Conservation (phyloP, 1,140 invertebrate species). For the Rhopalosiphum maidis region DNA sequence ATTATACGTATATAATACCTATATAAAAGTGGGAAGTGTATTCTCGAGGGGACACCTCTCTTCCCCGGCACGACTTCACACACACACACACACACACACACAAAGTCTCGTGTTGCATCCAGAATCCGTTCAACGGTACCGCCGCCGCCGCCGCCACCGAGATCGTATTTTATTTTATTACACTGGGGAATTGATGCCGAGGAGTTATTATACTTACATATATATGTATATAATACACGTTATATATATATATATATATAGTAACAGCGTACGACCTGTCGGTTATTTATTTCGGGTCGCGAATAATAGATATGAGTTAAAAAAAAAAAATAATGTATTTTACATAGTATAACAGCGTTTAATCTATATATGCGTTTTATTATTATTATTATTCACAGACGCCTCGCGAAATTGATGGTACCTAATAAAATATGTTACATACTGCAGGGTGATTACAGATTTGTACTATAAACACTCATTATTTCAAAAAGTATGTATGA, state of each 20-base stretch:
- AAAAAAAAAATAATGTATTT: background rate
- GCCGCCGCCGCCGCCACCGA: background rate
- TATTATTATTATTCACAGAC: background rate
- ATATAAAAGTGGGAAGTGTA: constrained; percentile 25
- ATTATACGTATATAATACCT: constrained; percentile 25
- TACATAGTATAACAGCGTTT: background rate
- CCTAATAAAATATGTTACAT: background rate
- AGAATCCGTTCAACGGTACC: constrained; percentile 51
- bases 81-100: background rate
- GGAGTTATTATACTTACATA: constrained; percentile 13
- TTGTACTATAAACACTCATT: background rate
- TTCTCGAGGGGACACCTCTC: constrained; percentile 22
- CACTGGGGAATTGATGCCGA: constrained; percentile 25
- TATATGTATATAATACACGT: background rate
- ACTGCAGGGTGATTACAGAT: background rate
- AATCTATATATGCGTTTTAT: background rate
- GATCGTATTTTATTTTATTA: constrained; percentile 50
- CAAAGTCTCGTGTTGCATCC: constrained; percentile 25
- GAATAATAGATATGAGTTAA: background rate
- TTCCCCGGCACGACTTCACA: background rate
- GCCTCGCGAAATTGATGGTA: background rate
- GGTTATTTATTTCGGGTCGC: constrained; percentile 30
- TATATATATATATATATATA: background rate
- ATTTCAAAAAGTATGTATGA: background rate
- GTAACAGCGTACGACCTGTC: background rate